phyloP scores from a whole-genome alignment of 2,113 vertebrate species.

The Rhegmatorhina hoffmannsi region DNA sequence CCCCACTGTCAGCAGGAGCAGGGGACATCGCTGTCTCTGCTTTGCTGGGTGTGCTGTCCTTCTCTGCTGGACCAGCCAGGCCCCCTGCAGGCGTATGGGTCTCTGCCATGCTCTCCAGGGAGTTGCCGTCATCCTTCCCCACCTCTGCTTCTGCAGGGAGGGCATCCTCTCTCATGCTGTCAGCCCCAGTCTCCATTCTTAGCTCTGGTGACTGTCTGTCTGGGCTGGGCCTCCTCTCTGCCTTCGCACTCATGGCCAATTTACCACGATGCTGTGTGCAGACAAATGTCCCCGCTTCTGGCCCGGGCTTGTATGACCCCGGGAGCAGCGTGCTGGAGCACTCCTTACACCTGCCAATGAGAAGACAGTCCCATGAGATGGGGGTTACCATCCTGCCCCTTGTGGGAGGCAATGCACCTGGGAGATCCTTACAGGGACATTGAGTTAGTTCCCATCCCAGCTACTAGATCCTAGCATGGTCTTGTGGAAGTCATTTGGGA shows the following conservation, averaged over 20 bases:
- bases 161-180: not conserved
- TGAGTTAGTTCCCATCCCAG: not conserved
- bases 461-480: not conserved
- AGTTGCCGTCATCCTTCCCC: not conserved
- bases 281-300: conserved; percentile 83
- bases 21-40: not conserved
- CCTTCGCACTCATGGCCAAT: conserved; percentile 64
- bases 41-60: not conserved
- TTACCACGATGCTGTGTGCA: conserved; percentile 84
- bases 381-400: not conserved
- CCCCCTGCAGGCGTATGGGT: not conserved
- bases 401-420: not conserved
- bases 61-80: not conserved
- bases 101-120: not conserved
- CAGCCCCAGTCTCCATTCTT: not conserved
- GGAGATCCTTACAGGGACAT: not conserved
- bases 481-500: not conserved
- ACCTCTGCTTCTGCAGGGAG: not conserved
- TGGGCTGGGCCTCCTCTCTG: conserved; percentile 48
- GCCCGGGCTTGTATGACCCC: conserved; percentile 85
- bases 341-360: conserved; percentile 84
- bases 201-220: conserved; percentile 46
- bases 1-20: not conserved
- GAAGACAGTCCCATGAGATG: not conserved
- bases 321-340: conserved; percentile 92